These are phyloP conservation scores for Setophaga kirtlandii DNA, from an alignment of 2,113 vertebrate species.

Conservation along the genomic window DNA sequence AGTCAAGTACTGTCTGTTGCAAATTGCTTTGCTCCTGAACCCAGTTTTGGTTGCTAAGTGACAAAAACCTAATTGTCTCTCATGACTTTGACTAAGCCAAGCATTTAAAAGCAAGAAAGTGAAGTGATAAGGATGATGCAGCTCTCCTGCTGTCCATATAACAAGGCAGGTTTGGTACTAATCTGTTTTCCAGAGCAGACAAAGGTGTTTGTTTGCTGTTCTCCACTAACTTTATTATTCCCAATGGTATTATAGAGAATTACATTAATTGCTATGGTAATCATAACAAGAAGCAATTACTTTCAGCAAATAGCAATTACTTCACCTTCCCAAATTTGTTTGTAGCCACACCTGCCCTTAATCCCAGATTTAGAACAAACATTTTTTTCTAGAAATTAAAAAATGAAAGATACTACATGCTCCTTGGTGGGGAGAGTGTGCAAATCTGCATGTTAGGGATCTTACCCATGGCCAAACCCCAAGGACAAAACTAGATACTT, in stretches of 20 bases:
- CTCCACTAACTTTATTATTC: constrained; percentile 15
- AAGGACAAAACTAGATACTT: background rate
- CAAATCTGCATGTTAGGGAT: background rate
- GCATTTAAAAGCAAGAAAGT: background rate
- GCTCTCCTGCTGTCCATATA: background rate
- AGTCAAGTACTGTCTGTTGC: background rate
- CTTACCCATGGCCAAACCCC: background rate
- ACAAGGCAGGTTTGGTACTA: background rate
- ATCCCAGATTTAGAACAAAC: background rate
- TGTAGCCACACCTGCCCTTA: background rate
- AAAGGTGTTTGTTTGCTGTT: constrained; percentile 21
- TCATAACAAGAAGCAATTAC: constrained; percentile 5
- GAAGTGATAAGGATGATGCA: background rate
- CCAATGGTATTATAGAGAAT: background rate
- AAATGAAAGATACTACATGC: background rate
- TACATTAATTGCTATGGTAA: constrained; percentile 40
- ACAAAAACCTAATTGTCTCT: constrained; percentile 21
- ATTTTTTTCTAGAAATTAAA: background rate
- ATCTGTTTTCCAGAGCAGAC: background rate
- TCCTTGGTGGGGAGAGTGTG: background rate
- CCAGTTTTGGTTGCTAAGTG: constrained; percentile 34
- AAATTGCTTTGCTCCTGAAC: constrained; percentile 6
- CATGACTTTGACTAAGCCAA: constrained; percentile 11
- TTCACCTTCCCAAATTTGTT: background rate
- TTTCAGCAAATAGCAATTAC: constrained; percentile 4